Percentiles rank a stretch among this genome's conserved stretches.
These are phyloP conservation scores for Takifugu ocellatus DNA, from an alignment of 2,797 vertebrate genomes.

Conservation along the genomic window DNA sequence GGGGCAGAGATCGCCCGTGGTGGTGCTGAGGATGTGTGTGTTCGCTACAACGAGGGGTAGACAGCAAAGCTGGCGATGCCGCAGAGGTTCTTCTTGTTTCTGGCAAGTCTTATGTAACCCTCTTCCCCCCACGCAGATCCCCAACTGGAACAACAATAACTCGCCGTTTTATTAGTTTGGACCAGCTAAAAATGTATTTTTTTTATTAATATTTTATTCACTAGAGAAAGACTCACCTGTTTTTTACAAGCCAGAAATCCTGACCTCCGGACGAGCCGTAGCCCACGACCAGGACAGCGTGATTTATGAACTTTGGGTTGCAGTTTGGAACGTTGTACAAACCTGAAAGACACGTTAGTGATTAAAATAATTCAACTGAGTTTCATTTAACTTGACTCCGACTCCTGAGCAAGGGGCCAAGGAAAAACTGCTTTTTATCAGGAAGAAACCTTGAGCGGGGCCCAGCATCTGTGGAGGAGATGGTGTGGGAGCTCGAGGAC, in stretches of 20 bases:
- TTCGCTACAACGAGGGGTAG: constrained; percentile 50
- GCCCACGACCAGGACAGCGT: constrained; percentile 72
- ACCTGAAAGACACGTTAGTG: constrained; percentile 41
- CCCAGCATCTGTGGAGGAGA: too few species aligned
- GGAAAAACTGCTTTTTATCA: too few species aligned
- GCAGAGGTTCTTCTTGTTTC: constrained; percentile 63
- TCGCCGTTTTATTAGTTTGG: background rate
- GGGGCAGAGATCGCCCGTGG: background rate
- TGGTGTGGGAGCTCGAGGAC: too few species aligned
- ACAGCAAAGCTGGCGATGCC: constrained; percentile 54
- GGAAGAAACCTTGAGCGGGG: too few species aligned
- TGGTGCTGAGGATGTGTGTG: too few species aligned
- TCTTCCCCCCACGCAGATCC: constrained; percentile 67
- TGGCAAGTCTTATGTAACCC: constrained; percentile 66
- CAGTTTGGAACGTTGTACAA: constrained; percentile 63
- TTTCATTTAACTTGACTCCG: too few species aligned
- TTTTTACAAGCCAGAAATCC: constrained; percentile 76
- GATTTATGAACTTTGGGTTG: constrained; percentile 47
- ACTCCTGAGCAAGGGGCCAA: too few species aligned
- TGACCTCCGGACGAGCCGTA: constrained; percentile 64
- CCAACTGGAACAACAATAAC: constrained; percentile 62
- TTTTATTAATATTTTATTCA: background rate
- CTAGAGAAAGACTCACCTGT: constrained; percentile 53
- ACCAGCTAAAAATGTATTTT: background rate
- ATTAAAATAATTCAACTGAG: too few species aligned